Evolutionary conservation across 2,113 vertebrate species (phyloP).

Genomic region (Ibidorhyncha struthersii): DNA sequence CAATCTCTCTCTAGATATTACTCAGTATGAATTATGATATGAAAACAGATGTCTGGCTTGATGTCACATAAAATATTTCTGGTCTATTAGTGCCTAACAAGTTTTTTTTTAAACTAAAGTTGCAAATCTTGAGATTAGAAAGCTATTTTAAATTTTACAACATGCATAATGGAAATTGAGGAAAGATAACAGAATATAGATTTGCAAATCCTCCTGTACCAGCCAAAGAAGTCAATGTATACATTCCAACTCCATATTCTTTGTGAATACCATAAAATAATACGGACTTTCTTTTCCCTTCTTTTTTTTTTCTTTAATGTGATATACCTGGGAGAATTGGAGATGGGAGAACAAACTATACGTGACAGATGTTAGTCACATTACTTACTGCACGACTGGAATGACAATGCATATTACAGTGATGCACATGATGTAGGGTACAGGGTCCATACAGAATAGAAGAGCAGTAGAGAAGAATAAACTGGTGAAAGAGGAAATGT

Average conservation of each 20-base stretch:
- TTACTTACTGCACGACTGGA: neutral
- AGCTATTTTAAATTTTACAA: neutral
- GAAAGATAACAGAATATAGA: neutral
- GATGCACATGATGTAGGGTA: neutral
- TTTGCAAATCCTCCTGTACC: neutral
- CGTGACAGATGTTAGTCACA: neutral
- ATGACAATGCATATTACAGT: neutral
- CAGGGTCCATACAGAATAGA: neutral
- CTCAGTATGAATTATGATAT: neutral
- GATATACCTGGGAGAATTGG: neutral
- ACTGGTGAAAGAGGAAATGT: neutral
- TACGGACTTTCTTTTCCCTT: neutral
- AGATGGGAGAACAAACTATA: neutral
- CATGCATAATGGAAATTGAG: neutral
- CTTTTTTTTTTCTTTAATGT: neutral
- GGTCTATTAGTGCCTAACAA: neutral
- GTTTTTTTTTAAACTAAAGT: constrained; percentile 1
- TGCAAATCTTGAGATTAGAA: neutral
- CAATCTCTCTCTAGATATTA: neutral
- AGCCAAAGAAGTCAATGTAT: neutral
- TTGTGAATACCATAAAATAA: neutral
- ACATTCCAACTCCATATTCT: neutral
- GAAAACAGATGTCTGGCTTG: neutral
- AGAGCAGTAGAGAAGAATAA: neutral
- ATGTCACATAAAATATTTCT: constrained; percentile 19